Evolutionary conservation across 23 tunicate genomes (phyloP).

Genomic region (Diplosoma virens): DNA sequence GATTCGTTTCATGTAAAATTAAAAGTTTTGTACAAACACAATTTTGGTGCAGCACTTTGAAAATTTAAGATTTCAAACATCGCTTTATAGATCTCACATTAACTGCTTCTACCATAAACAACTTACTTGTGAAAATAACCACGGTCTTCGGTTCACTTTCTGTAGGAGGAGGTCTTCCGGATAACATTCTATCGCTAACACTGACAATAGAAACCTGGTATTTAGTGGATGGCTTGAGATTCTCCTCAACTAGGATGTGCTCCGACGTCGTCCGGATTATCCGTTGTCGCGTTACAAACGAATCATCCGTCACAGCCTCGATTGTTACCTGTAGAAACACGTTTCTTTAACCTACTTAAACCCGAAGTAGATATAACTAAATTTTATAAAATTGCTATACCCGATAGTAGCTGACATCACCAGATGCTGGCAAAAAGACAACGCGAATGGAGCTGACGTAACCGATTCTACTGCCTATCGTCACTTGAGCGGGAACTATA

Average conservation of each 20-base stretch:
- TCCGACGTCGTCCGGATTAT: no score
- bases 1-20: no score
- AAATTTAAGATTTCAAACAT: no score
- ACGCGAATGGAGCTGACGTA: slow-evolving; percentile 20
- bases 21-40: no score
- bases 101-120: no score
- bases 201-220: slow-evolving; percentile 1
- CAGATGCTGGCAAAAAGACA: slow-evolving; percentile 27
- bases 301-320: no score
- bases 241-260: not conserved
- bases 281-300: no score
- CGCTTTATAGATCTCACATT: no score
- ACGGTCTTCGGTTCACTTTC: not conserved
- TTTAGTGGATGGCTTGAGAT: not conserved
- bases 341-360: no score
- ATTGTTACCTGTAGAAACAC: no score
- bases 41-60: no score
- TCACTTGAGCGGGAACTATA: slow-evolving; percentile 24
- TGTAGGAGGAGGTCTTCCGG: not conserved
- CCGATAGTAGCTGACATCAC: slow-evolving; percentile 27
- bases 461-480: not conserved
- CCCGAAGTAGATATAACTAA: no score
- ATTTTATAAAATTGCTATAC: slow-evolving; percentile 6
- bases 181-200: not conserved
- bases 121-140: not conserved